Evolutionary conservation across 2,797 vertebrate species (phyloP).

Genomic region (Buphagus erythrorhynchus): DNA sequence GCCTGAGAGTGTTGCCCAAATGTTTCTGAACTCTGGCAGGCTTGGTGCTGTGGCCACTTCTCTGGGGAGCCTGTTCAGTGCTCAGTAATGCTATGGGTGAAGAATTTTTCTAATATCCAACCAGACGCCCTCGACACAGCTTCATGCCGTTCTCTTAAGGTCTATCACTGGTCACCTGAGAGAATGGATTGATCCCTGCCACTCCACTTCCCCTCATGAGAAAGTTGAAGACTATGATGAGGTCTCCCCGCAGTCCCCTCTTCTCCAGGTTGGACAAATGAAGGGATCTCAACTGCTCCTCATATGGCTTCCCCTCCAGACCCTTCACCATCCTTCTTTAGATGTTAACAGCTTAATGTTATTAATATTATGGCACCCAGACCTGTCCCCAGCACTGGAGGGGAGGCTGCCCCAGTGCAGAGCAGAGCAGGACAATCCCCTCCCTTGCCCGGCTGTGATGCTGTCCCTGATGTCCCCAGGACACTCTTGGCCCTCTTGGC

Average conservation of each 20-base stretch:
- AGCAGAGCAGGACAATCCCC: background rate
- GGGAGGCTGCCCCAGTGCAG: background rate
- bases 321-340: background rate
- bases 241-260: background rate
- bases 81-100: accelerated
- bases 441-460: accelerated
- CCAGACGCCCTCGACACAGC: accelerated
- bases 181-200: background rate
- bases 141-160: background rate
- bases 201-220: background rate
- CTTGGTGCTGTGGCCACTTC: background rate
- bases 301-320: background rate
- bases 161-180: background rate
- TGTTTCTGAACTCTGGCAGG: background rate
- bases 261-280: background rate
- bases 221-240: background rate
- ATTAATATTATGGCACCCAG: no score
- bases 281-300: background rate
- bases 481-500: accelerated
- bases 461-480: accelerated
- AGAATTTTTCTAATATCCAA: background rate
- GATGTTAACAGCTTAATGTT: background rate
- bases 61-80: background rate
- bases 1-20: background rate
- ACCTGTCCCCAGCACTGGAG: accelerated